Evolutionary conservation across 2,797 vertebrate species (phyloP).

Genomic region (Myotis daubentonii): DNA sequence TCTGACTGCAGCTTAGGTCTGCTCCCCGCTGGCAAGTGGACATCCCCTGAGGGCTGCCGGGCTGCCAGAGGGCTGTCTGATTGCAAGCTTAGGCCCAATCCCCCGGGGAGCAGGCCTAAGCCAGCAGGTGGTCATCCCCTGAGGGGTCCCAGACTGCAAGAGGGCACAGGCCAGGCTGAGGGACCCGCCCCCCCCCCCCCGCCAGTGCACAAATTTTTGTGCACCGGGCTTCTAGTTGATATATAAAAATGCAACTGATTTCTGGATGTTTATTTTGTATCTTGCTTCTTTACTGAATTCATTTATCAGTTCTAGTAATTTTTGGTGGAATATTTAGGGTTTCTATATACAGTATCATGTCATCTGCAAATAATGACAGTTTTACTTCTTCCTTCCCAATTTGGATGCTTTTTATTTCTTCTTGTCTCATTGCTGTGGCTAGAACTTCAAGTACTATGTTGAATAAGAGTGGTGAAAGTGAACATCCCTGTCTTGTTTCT

Average conservation of each 20-base stretch:
- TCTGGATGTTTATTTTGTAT: neutral
- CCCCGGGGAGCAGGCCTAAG: too few species aligned
- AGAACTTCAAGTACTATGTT: neutral
- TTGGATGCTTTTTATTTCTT: neutral
- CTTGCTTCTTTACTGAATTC: neutral
- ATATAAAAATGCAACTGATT: neutral
- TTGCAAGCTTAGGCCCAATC: too few species aligned
- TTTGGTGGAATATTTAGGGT: neutral
- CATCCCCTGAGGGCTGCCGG: too few species aligned
- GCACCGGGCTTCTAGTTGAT: neutral
- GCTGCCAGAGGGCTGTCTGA: too few species aligned
- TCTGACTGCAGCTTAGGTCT: too few species aligned
- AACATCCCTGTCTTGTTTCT: neutral
- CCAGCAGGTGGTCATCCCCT: too few species aligned
- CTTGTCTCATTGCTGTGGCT: neutral
- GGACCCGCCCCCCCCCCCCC: too few species aligned
- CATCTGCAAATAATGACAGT: neutral
- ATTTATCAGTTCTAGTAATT: neutral
- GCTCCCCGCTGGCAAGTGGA: too few species aligned
- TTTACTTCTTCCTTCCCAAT: neutral
- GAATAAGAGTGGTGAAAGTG: neutral
- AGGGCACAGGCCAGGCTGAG: too few species aligned
- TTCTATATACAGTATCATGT: neutral
- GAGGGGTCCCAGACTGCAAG: too few species aligned
- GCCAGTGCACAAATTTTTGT: too few species aligned